These are phyloP conservation scores for Stenichneumon culpator DNA, from an alignment of 2,888 invertebrate genomes.

Conservation along the genomic window DNA sequence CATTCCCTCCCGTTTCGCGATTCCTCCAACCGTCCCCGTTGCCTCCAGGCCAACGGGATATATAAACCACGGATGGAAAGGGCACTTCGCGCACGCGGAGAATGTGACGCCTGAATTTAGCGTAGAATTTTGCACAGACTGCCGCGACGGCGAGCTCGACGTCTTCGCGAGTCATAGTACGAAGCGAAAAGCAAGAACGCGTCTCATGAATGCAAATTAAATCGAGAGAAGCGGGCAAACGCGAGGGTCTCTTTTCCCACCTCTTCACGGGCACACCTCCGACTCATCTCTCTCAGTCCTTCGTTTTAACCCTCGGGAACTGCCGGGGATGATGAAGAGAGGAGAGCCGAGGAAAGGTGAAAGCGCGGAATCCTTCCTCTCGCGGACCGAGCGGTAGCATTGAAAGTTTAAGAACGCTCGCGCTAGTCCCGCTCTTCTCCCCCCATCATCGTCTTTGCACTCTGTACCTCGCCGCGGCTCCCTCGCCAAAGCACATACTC, in stretches of 20 bases:
- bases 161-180: slow-evolving; percentile 59
- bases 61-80: slow-evolving; percentile 11
- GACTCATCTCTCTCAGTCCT: slow-evolving; percentile 40
- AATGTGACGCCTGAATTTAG: slow-evolving; percentile 75
- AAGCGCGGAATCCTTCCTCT: slow-evolving; percentile 31
- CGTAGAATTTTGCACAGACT: slow-evolving; percentile 76
- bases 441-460: slow-evolving; percentile 8
- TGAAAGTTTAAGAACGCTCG: slow-evolving; percentile 35
- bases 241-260: slow-evolving; percentile 58
- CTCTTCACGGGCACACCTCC: slow-evolving; percentile 49
- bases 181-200: slow-evolving; percentile 60
- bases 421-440: neutral
- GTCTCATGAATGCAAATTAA: slow-evolving; percentile 85
- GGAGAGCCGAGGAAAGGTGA: slow-evolving; percentile 33
- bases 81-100: slow-evolving; percentile 58
- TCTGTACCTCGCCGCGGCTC: slow-evolving; percentile 5
- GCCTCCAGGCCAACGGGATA: slow-evolving; percentile 32
- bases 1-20: slow-evolving; percentile 33
- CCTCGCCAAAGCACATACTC: slow-evolving; percentile 13
- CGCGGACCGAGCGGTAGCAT: neutral
- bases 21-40: slow-evolving; percentile 34
- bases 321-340: slow-evolving; percentile 27
- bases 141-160: slow-evolving; percentile 30
- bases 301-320: slow-evolving; percentile 55
- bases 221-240: slow-evolving; percentile 71